These are phyloP conservation scores for Lutjanus campechanus DNA, from an alignment of 2,797 vertebrate genomes.

Conservation along the genomic window DNA sequence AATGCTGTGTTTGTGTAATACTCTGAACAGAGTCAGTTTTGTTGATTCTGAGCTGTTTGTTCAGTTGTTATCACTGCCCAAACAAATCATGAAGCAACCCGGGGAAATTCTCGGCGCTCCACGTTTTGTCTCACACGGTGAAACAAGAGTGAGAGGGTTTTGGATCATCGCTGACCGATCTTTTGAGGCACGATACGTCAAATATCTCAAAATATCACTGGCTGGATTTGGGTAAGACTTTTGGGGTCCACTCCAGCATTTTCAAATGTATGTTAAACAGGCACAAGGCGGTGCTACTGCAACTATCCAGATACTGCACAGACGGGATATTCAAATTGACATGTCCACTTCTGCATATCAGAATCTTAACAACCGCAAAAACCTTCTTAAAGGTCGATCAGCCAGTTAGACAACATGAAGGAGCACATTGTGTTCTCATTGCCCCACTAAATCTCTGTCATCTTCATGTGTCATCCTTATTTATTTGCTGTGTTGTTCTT, in stretches of 20 bases:
- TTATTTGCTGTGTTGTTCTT: too few relatives aligned
- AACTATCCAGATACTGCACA: background rate
- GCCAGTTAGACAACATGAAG: too few relatives aligned
- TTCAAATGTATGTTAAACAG: background rate
- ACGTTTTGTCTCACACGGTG: background rate
- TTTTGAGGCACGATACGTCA: background rate
- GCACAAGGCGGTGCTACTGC: too few relatives aligned
- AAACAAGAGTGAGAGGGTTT: background rate
- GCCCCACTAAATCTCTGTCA: too few relatives aligned
- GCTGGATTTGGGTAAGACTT: background rate
- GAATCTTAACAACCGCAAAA: background rate
- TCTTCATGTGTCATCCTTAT: too few relatives aligned
- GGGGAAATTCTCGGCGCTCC: background rate
- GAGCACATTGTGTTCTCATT: too few relatives aligned
- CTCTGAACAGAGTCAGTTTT: background rate
- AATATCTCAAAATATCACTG: background rate
- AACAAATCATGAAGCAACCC: constrained; percentile 16
- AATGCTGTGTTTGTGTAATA: background rate
- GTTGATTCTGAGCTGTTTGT: constrained; percentile 15
- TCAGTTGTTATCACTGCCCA: constrained; percentile 13
- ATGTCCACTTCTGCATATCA: background rate
- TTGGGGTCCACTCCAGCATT: background rate
- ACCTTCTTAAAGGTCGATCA: too few relatives aligned
- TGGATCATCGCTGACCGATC: background rate
- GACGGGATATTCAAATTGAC: background rate